phyloP scores from a whole-genome alignment of 1,140 invertebrate species.

The Telenomus remus region DNA sequence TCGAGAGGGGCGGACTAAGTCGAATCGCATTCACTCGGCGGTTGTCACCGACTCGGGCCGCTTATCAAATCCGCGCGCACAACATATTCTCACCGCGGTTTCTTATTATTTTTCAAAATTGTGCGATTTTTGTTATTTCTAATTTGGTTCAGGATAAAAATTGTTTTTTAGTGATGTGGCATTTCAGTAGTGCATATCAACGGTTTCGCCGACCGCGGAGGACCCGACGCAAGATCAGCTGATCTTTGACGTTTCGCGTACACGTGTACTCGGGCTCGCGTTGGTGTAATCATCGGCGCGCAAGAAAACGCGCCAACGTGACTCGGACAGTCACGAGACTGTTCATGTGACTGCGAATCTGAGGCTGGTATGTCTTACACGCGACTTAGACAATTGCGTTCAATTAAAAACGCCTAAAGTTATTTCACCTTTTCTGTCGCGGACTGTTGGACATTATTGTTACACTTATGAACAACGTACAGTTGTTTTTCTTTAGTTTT shows the following conservation, averaged over 20 bases:
- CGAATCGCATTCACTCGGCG: conserved; percentile 73
- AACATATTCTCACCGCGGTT: conserved; percentile 53
- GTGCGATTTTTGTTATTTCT: too few species aligned
- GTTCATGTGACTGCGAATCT: background rate
- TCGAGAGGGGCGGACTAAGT: conserved; percentile 70
- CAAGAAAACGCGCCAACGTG: conserved; percentile 33
- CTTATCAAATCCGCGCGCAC: conserved; percentile 63
- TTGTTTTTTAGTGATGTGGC: conserved; percentile 53
- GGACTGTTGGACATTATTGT: too few species aligned
- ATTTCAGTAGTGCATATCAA: conserved; percentile 26
- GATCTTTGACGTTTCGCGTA: conserved; percentile 47
- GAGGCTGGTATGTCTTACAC: background rate
- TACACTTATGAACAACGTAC: background rate
- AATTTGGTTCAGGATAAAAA: too few species aligned
- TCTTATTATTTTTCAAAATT: background rate
- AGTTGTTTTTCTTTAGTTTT: background rate
- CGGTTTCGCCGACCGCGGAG: conserved; percentile 12
- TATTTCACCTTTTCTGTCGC: too few species aligned
- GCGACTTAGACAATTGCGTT: background rate
- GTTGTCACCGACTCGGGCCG: conserved; percentile 70
- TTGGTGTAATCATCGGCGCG: conserved; percentile 19
- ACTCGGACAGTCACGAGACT: conserved; percentile 8
- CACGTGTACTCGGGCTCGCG: conserved; percentile 29
- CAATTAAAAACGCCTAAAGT: too few species aligned
- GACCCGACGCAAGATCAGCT: conserved; percentile 31